Base-by-base conservation (phyloP, 2,113 vertebrate species). In the Plectropomus leopardus region DNA sequence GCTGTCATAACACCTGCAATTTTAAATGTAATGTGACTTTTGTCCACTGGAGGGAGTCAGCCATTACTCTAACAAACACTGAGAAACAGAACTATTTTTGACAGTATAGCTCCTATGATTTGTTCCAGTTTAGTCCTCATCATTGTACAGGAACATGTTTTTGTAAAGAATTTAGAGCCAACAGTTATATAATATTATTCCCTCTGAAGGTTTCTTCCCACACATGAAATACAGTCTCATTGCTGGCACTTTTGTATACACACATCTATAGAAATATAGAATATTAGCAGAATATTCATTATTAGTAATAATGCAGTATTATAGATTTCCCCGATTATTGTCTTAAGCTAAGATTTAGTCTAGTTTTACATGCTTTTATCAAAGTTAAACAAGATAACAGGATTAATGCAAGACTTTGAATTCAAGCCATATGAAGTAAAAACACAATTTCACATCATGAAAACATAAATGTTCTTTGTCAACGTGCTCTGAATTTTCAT, bases 41-140 rank as follows among this genome's bases (percentile, higher is more conserved):
- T 58, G 28, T 80, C 78, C 82, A 78, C 70, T 63, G 63, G 88
- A 80, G 72, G 66, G 86, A 76, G 74, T 24, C 24, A 1, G n/a
- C 9, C n/a, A 21, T 55, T 53, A 45, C 45, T 54, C 60, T 30
- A 5, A 40, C 10, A 70, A 54, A 10, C 47, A n/a, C 47, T 59
- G 40, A 64, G 14, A 68, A n/a, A 28, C 26, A 42, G 6, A 40
- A 40, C 23, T 59, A 8, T 50, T 28, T 70, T 64, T 60, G 30
- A 55, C 17, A 63, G 28, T 36, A 40, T n/a, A 23, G 23, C 61
- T 66, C 34, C 48, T 42, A 9, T 63, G 7, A 51, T 61, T 23
- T 50, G 14, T 17, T 58, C 1, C 30, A 16, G 32, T 48, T 28
- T 17, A 51, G 15, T 50, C 53, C 32, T 21, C 6, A 54, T 70